These are phyloP conservation scores for Gallinago paraguaiae DNA, from an alignment of 2,113 vertebrate species.

Conservation along the genomic window DNA sequence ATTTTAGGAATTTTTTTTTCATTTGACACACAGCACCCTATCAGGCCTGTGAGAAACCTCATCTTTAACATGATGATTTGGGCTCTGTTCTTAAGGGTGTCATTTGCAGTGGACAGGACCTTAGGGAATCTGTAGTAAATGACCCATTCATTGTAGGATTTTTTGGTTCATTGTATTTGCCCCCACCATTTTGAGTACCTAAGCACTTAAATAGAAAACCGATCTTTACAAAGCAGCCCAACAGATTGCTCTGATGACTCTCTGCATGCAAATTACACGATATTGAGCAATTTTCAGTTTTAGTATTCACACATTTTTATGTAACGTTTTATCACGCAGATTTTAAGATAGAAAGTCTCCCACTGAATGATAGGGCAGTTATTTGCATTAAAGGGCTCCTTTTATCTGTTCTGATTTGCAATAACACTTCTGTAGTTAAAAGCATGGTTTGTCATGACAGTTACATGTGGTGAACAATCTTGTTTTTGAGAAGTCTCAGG, in stretches of 20 bases:
- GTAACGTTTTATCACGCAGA: background rate
- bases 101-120: background rate
- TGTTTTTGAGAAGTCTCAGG: background rate
- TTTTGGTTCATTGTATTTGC: background rate
- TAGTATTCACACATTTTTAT: background rate
- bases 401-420: constrained; percentile 13
- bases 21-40: background rate
- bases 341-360: background rate
- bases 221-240: background rate
- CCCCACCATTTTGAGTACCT: background rate
- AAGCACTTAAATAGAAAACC: background rate
- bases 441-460: background rate
- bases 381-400: background rate
- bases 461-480: background rate
- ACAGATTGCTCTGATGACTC: background rate
- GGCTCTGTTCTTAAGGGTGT: background rate
- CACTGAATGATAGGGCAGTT: background rate
- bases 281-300: background rate
- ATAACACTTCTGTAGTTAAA: background rate
- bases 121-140: background rate
- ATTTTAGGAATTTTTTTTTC: background rate
- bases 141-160: background rate
- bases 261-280: background rate
- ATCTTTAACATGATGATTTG: background rate
- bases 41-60: background rate